Evolutionary conservation across 2,113 vertebrate species (phyloP).

Genomic region (Tringa solitaria): DNA sequence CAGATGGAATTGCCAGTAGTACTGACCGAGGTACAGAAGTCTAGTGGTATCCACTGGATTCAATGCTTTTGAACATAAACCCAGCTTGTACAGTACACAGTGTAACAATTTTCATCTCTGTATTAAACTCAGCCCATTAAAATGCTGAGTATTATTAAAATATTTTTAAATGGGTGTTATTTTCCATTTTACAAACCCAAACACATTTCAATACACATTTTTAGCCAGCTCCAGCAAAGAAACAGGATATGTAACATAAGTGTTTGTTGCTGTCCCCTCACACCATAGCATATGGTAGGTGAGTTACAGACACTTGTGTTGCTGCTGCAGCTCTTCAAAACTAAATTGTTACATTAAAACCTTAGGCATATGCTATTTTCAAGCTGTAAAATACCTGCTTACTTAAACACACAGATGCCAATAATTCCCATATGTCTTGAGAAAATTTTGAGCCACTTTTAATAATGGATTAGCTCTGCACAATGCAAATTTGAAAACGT

Average conservation of each 20-base stretch:
- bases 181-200: background rate
- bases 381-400: conserved; percentile 64
- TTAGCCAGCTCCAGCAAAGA: conserved; percentile 6
- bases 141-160: background rate
- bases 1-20: background rate
- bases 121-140: background rate
- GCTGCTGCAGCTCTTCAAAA: conserved; percentile 37
- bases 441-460: conserved; percentile 28
- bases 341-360: conserved; percentile 52
- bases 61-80: background rate
- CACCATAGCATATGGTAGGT: conserved; percentile 52
- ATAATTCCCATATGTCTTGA: conserved; percentile 50
- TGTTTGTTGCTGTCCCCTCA: conserved; percentile 49
- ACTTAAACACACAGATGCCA: conserved; percentile 58
- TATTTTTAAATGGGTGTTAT: background rate
- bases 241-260: background rate
- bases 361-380: conserved; percentile 56
- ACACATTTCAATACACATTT: background rate
- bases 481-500: conserved; percentile 20
- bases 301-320: conserved; percentile 38
- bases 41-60: background rate
- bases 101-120: background rate
- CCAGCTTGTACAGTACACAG: background rate
- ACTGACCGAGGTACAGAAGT: background rate
- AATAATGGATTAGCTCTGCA: conserved; percentile 27